phyloP scores from a whole-genome alignment of 37 sponge, comb jelly and placozoan genomes.

The Cladorhizidae sp. region DNA sequence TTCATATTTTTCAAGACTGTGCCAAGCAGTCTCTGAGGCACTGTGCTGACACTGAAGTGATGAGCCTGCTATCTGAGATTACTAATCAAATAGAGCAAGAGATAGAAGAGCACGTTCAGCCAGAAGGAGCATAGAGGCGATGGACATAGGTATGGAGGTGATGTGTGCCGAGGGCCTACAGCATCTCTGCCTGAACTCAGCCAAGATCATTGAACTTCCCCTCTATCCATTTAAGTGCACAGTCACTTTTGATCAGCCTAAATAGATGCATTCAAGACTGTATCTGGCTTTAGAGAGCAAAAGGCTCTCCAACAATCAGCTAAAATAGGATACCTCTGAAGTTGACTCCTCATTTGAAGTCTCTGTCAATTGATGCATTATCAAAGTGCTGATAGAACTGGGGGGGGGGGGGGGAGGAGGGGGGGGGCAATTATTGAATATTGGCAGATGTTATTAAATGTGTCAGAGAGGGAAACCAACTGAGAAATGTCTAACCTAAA shows the following conservation, averaged over 20 bases:
- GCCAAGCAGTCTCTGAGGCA: too few species aligned
- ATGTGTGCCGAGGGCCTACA: background rate
- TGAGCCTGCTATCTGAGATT: too few species aligned
- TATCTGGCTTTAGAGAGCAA: background rate
- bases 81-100: too few species aligned
- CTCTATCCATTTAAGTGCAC: conserved; percentile 1
- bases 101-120: too few species aligned
- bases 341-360: background rate
- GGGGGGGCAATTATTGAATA: conserved; percentile 14
- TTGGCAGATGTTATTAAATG: too few species aligned
- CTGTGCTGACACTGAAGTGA: too few species aligned
- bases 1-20: too few species aligned
- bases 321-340: background rate
- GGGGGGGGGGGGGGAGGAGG: conserved; percentile 8
- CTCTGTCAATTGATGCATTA: conserved; percentile 5
- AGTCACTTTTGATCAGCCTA: too few species aligned
- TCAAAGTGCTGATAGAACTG: too few species aligned
- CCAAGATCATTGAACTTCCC: background rate
- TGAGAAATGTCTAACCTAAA: background rate
- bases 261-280: background rate
- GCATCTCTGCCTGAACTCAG: background rate
- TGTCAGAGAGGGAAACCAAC: background rate
- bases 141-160: background rate
- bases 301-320: background rate
- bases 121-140: background rate